Percentiles rank a stretch among this genome's conserved stretches.
Conservation (phyloP, 2,888 invertebrate species). For the Blastobasis adustella region DNA sequence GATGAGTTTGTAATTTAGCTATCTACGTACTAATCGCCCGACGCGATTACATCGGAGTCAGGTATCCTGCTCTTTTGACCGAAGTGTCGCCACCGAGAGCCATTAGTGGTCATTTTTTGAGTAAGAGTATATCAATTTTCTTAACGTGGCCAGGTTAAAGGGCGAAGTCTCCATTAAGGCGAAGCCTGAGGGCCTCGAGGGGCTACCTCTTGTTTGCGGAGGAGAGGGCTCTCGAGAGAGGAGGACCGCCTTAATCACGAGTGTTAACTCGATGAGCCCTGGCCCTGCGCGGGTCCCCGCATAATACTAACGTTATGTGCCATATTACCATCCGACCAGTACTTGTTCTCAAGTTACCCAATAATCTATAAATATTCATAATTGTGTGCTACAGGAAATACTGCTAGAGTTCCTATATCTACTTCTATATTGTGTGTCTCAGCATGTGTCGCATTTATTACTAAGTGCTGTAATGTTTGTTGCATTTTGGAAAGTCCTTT, state of each 20-base stretch:
- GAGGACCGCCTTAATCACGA: slow-evolving; percentile 62
- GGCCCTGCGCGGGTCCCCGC: slow-evolving; percentile 26
- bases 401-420: neutral
- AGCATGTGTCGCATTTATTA: no score
- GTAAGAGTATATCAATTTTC: slow-evolving; percentile 10
- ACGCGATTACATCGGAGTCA: no score
- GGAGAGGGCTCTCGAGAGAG: slow-evolving; percentile 42
- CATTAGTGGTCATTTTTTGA: slow-evolving; percentile 4
- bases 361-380: no score
- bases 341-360: no score
- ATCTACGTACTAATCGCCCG: no score
- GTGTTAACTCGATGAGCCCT: slow-evolving; percentile 47
- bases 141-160: slow-evolving; percentile 22
- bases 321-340: slow-evolving; percentile 1
- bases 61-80: no score
- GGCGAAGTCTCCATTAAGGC: slow-evolving; percentile 46
- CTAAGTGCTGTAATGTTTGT: no score
- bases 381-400: no score
- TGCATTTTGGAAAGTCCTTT: no score
- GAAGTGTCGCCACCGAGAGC: neutral
- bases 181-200: slow-evolving; percentile 45
- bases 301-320: slow-evolving; percentile 6
- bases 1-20: no score
- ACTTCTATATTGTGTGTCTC: no score
- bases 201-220: slow-evolving; percentile 54